Evolutionary conservation across 2,888 invertebrate genomes (phyloP), one percentile per base, ranked within the genome.

Genomic region (Tethea ocularis): DNA sequence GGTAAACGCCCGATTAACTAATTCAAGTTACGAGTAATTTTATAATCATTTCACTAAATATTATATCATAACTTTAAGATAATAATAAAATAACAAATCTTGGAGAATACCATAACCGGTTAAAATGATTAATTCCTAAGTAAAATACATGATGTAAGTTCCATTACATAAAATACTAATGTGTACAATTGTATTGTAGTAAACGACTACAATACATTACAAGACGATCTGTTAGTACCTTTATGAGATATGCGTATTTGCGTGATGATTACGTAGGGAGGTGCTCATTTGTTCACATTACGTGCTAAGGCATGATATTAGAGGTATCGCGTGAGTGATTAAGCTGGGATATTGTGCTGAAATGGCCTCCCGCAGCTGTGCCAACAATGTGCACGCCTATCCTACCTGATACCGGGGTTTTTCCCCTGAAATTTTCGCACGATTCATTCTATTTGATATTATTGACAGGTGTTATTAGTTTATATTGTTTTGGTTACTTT

Each of bases 321-420:
- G 73, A 71, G 73, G 64, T 75, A 82, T 87, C 75, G 86, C 88
- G 82, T 86, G 82, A 80, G 84, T 86, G 83, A 87, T 85, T 83
- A 84, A 77, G 74, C 71, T 62, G 60, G 60, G 69, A 80, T 82
- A 85, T 87, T 87, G 84, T 85, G 75, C 72, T 74, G 70, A 80
- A 82, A 83, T 80, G 78, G 72, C 71, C 73, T 69, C 74, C 67
- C 62, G 66, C 69, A 68, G 64, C 67, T 61, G 61, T 62, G 71
- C 74, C 74, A 71, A 82, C 76, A 80, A 77, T 74, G 77, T 46
- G 46, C 20, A 20, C n/a, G n/a, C 74, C 63, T 68, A 63, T 56
- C 57, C 60, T 58, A 61, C 64, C 61, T 64, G 61, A 61, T 63
- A 67, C 67, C 71, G 67, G 63, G 59, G 71, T 62, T 64, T 70